Conservation (phyloP, 2,888 invertebrate genomes). For the Agapostemon virescens region DNA sequence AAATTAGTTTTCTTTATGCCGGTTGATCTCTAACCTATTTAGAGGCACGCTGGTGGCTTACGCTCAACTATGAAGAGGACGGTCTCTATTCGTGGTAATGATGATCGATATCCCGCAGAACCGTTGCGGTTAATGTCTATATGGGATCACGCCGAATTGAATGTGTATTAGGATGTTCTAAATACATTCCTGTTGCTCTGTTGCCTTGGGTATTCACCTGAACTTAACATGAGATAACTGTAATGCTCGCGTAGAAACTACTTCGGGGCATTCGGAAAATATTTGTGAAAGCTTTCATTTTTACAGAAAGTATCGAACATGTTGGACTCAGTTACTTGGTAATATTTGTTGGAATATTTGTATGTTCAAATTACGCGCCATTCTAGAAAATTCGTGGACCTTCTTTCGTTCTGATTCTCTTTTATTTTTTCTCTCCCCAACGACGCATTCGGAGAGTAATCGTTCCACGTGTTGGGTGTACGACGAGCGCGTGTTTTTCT, state of each 20-base stretch:
- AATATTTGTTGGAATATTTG: no score
- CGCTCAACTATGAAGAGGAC: constrained; percentile 36
- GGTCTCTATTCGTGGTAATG: constrained; percentile 43
- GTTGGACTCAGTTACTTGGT: no score
- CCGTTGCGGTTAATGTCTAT: constrained; percentile 50
- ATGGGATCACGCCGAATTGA: constrained; percentile 33
- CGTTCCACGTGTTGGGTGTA: no score
- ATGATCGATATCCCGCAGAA: constrained; percentile 58
- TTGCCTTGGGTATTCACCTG: not conserved
- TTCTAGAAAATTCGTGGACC: no score
- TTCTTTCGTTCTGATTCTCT: no score
- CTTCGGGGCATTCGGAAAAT: not conserved
- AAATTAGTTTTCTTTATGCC: constrained; percentile 46
- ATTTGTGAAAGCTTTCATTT: not conserved
- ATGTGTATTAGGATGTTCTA: constrained; percentile 26
- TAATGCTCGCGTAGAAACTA: not conserved
- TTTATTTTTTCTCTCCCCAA: no score
- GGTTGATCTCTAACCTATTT: constrained; percentile 48
- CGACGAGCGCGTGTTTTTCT: no score
- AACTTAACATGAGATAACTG: not conserved
- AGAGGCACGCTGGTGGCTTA: constrained; percentile 25
- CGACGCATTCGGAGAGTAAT: no score
- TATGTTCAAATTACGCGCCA: no score
- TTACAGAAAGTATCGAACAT: not conserved
- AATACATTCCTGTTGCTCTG: constrained; percentile 21